A percentile compares a stretch with the other conserved stretches of the same genome.
Conservation (phyloP, 2,113 vertebrate genomes). For the Poicephalus gulielmi region DNA sequence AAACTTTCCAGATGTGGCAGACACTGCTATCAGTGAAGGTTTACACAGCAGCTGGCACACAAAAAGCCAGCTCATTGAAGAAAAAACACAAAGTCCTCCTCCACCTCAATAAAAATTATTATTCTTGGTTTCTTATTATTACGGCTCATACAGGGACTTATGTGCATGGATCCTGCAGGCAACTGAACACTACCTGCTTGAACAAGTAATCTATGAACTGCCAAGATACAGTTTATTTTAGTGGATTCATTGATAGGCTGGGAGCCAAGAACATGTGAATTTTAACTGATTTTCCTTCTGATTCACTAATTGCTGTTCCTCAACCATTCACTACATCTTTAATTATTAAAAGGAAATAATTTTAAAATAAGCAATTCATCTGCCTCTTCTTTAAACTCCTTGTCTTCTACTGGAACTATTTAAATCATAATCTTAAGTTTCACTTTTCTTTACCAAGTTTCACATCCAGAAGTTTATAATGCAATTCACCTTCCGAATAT, state of each 20-base stretch:
- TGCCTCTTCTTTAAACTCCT: background rate
- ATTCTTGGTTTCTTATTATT: background rate
- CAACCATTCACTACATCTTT: background rate
- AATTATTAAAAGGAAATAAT: background rate
- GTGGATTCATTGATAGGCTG: background rate
- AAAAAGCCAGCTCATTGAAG: background rate
- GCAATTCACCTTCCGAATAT: background rate
- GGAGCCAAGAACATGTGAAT: background rate
- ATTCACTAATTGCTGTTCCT: too few relatives aligned
- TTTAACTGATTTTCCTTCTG: background rate
- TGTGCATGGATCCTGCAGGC: background rate
- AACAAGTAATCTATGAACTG: background rate
- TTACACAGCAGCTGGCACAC: background rate
- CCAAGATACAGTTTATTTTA: background rate
- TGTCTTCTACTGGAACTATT: background rate
- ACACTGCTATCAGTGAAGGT: background rate
- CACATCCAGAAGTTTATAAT: background rate
- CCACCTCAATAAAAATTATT: background rate
- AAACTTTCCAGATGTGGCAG: background rate
- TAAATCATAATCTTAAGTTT: background rate
- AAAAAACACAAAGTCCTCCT: background rate
- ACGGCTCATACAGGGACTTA: background rate
- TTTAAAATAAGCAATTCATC: background rate
- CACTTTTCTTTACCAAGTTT: background rate
- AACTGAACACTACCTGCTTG: background rate